Percentiles rank a stretch among this genome's conserved stretches.
These are phyloP conservation scores for Xanthia togata DNA, from an alignment of 2,888 invertebrate species.

Conservation along the genomic window DNA sequence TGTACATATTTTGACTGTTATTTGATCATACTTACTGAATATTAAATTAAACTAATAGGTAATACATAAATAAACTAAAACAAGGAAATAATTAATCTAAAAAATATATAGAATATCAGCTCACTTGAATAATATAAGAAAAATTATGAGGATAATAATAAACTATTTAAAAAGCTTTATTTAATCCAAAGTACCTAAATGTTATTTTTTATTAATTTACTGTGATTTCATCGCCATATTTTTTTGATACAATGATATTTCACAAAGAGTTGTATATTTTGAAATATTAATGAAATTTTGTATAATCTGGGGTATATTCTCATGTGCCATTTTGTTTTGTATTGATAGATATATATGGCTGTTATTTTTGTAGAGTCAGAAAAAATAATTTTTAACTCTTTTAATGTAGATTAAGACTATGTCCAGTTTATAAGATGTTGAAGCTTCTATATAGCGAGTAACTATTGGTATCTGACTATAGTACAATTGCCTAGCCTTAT, in stretches of 20 bases:
- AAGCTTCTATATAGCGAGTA: constrained; percentile 68
- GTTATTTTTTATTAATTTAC: constrained; percentile 52
- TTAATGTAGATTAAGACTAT: constrained; percentile 70
- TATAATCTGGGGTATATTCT: constrained; percentile 67
- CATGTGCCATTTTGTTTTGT: constrained; percentile 82
- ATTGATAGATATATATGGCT: constrained; percentile 64
- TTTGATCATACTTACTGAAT: constrained; percentile 39
- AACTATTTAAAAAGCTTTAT: constrained; percentile 41
- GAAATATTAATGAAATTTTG: constrained; percentile 29
- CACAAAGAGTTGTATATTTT: constrained; percentile 53
- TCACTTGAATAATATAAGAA: constrained; percentile 24
- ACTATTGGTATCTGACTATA: constrained; percentile 77
- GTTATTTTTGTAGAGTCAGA: constrained; percentile 71
- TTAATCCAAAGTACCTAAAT: constrained; percentile 36
- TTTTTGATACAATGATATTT: constrained; percentile 49
- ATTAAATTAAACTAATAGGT: constrained; percentile 23
- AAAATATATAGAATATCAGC: constrained; percentile 20
- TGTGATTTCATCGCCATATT: constrained; percentile 40
- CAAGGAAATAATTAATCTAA: constrained; percentile 22
- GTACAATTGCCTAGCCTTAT: constrained; percentile 88
- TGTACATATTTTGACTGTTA: constrained; percentile 55
- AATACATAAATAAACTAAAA: constrained; percentile 28
- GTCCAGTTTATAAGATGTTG: constrained; percentile 76
- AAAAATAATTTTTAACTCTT: constrained; percentile 54
- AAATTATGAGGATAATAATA: constrained; percentile 8